Evolutionary conservation across 2,888 invertebrate species (phyloP).

Genomic region (Exocentrus adspersus): DNA sequence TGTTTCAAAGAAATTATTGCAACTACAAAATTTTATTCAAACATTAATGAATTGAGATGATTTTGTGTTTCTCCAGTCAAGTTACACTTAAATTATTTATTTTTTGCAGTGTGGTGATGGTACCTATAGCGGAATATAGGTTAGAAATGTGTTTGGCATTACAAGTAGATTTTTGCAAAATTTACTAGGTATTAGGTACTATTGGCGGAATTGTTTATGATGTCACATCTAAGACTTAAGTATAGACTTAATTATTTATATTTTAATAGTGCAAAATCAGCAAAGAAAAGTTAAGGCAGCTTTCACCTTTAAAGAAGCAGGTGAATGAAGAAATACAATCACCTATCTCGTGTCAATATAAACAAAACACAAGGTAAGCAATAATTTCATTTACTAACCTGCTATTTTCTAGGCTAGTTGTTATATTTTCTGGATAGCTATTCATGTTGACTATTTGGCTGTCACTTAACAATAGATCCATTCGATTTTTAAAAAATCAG

Average conservation of each 20-base stretch:
- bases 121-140: slow-evolving; percentile 12
- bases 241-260: background rate
- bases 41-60: no score
- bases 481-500: slow-evolving; percentile 17
- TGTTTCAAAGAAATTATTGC: no score
- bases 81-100: background rate
- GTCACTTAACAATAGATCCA: slow-evolving; percentile 37
- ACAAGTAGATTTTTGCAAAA: background rate
- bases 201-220: slow-evolving; percentile 1
- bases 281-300: slow-evolving; percentile 27
- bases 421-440: slow-evolving; percentile 52
- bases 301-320: slow-evolving; percentile 32
- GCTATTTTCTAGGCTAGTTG: slow-evolving; percentile 54
- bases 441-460: slow-evolving; percentile 41
- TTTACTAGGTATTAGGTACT: no score
- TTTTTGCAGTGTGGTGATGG: no score
- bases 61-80: background rate
- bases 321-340: slow-evolving; percentile 26
- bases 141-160: slow-evolving; percentile 7
- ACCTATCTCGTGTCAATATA: slow-evolving; percentile 23
- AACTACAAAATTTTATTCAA: no score
- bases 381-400: slow-evolving; percentile 44
- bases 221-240: background rate
- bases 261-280: slow-evolving; percentile 11
- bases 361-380: slow-evolving; percentile 33